Evolutionary conservation across 2,888 invertebrate species (phyloP).

Genomic region (Tinea semifulvella): DNA sequence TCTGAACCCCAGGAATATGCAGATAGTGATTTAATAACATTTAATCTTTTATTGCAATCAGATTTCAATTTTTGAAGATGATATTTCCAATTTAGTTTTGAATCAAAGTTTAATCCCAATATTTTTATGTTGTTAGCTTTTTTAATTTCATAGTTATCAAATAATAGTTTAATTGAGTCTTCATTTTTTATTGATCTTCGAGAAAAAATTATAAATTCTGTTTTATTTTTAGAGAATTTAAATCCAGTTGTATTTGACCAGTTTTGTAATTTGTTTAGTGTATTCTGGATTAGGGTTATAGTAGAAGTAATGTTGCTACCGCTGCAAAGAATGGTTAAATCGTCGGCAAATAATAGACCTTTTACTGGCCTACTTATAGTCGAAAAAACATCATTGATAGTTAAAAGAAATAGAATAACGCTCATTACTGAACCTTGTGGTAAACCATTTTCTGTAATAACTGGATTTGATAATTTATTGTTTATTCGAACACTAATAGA

Average conservation of each 20-base stretch:
- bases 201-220: constrained; percentile 18
- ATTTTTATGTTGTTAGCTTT: constrained; percentile 17
- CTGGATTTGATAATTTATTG: not conserved
- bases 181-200: constrained; percentile 14
- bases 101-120: constrained; percentile 17
- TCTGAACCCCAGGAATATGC: constrained; percentile 19
- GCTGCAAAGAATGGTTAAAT: constrained; percentile 16
- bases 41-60: constrained; percentile 18
- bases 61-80: constrained; percentile 19
- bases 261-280: constrained; percentile 16
- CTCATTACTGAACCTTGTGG: constrained; percentile 17
- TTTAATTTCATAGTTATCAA: constrained; percentile 15
- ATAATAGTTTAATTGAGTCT: too few species aligned
- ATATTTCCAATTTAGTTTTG: constrained; percentile 16
- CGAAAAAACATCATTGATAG: constrained; percentile 17
- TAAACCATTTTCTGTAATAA: constrained; percentile 16
- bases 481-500: constrained; percentile 16
- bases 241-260: constrained; percentile 16
- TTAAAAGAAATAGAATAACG: constrained; percentile 18
- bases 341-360: constrained; percentile 17
- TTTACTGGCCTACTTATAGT: constrained; percentile 15
- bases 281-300: constrained; percentile 16
- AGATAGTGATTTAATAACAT: constrained; percentile 17
- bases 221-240: constrained; percentile 18
- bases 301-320: constrained; percentile 10